These are phyloP conservation scores for Amphiduros pacificus DNA, from an alignment of 2,888 invertebrate species.

Conservation along the genomic window DNA sequence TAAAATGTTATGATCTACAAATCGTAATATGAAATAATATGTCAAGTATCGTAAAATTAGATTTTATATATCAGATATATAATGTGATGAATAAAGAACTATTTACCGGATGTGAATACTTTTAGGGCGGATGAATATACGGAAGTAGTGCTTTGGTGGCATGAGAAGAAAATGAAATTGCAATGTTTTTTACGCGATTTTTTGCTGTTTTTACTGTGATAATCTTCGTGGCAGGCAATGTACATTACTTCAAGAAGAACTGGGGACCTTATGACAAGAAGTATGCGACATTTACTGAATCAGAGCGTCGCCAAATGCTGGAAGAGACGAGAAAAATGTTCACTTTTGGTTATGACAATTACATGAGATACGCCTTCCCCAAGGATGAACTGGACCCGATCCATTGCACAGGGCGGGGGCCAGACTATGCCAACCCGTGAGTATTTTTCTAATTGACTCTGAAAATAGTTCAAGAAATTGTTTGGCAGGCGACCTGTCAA, in stretches of 20 bases:
- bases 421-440: conserved; percentile 68
- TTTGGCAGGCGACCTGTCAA: too few species aligned
- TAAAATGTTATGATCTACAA: too few species aligned
- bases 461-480: too few species aligned
- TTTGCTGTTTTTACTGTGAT: not conserved
- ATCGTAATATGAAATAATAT: too few species aligned
- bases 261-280: conserved; percentile 40
- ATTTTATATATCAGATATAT: too few species aligned
- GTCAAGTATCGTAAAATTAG: too few species aligned
- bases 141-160: not conserved
- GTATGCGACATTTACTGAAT: conserved; percentile 54
- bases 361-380: conserved; percentile 69
- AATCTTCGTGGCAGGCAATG: conserved; percentile 7
- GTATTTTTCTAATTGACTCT: conserved; percentile 32
- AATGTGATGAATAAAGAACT: too few species aligned
- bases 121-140: too few species aligned
- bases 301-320: conserved; percentile 46
- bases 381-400: conserved; percentile 69
- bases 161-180: not conserved
- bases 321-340: conserved; percentile 64
- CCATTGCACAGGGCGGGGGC: conserved; percentile 67
- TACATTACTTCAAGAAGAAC: conserved; percentile 23
- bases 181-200: not conserved
- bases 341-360: conserved; percentile 67
- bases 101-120: too few species aligned